These are phyloP conservation scores for Drosophila setifemur DNA, from an alignment of 1,140 invertebrate species.

Conservation along the genomic window DNA sequence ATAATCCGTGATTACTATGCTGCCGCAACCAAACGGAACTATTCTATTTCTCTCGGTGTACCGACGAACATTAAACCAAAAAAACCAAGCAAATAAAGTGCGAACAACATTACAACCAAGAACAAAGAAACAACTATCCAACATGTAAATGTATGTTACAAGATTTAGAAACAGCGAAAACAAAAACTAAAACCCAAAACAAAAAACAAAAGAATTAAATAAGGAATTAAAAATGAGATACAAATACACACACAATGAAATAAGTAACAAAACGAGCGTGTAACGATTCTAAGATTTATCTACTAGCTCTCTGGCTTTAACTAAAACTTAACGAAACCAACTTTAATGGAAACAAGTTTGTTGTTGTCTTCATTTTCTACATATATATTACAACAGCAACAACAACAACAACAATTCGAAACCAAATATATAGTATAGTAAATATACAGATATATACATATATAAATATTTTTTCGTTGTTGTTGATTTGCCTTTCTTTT, in stretches of 20 bases:
- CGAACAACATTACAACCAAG: not conserved
- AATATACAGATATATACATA: slow-evolving; percentile 26
- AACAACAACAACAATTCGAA: too few relatives aligned
- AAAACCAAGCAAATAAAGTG: not conserved
- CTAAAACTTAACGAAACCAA: slow-evolving; percentile 22
- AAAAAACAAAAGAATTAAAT: not conserved
- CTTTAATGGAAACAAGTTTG: slow-evolving; percentile 42
- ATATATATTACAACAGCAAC: slow-evolving; percentile 32
- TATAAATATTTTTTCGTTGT: slow-evolving; percentile 35
- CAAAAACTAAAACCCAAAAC: slow-evolving; percentile 1
- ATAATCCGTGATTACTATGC: too few relatives aligned
- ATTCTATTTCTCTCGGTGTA: too few relatives aligned
- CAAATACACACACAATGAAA: not conserved
- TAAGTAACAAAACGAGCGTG: not conserved
- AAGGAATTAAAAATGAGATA: not conserved
- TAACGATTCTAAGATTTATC: slow-evolving; percentile 13
- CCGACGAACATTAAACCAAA: not conserved
- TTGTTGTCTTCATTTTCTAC: slow-evolving; percentile 57
- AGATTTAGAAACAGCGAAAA: slow-evolving; percentile 17
- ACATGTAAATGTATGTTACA: slow-evolving; percentile 19
- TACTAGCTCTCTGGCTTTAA: slow-evolving; percentile 53
- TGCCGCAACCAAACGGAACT: not conserved
- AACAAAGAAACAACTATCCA: slow-evolving; percentile 23
- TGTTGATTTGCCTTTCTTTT: slow-evolving; percentile 41
- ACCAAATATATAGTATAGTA: slow-evolving; percentile 9